Conservation (phyloP, 1,140 invertebrate genomes). For the Lineus longissimus region DNA sequence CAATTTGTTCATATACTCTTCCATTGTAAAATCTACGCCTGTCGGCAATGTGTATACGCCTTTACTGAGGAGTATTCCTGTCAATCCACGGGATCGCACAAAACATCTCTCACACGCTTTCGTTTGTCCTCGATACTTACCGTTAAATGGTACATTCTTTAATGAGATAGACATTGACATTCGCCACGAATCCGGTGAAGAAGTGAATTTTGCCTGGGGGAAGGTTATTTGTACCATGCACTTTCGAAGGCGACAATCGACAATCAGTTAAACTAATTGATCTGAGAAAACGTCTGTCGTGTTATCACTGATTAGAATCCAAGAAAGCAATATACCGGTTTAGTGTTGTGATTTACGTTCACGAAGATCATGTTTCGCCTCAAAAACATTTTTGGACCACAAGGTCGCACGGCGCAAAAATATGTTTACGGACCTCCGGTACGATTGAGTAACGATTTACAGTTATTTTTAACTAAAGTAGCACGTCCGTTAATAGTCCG, state of each 20-base stretch:
- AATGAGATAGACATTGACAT: background rate
- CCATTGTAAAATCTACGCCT: background rate
- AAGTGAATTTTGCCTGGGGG: background rate
- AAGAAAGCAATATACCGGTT: too few species aligned
- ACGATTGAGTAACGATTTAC: too few species aligned
- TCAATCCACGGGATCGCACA: background rate
- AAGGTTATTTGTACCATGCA: background rate
- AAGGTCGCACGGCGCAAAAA: too few species aligned
- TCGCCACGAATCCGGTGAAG: background rate
- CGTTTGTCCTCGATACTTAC: background rate
- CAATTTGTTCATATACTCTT: background rate
- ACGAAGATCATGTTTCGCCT: too few species aligned
- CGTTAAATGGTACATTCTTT: background rate
- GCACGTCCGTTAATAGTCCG: too few species aligned
- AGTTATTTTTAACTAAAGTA: too few species aligned
- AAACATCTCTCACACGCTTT: background rate
- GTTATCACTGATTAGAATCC: too few species aligned
- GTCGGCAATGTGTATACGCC: background rate
- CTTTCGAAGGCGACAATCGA: background rate
- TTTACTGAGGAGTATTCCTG: background rate
- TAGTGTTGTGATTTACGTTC: too few species aligned
- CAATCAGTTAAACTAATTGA: too few species aligned
- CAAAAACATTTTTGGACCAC: too few species aligned
- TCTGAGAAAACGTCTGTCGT: too few species aligned
- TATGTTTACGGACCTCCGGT: too few species aligned